A percentile compares a stretch with the other conserved stretches of the same genome.
Evolutionary conservation across 2,888 invertebrate genomes (phyloP).

Genomic region (Drosophila quinaria): DNA sequence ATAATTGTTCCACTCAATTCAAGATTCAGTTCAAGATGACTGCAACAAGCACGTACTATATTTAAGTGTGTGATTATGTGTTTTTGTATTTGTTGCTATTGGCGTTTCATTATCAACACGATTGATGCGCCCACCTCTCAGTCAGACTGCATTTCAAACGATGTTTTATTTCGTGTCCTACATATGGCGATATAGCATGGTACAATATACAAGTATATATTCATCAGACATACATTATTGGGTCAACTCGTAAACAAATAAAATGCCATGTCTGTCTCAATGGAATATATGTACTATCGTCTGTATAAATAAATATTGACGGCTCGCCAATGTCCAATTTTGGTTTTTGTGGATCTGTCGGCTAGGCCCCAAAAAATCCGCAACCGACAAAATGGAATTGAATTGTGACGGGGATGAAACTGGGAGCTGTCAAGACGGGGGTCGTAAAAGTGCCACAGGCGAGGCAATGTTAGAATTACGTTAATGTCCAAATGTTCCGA

Average conservation of each 20-base stretch:
- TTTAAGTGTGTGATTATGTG: constrained; percentile 19
- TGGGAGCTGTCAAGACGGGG: constrained; percentile 24
- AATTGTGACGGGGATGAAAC: constrained; percentile 2
- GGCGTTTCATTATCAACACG: constrained; percentile 37
- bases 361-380: constrained; percentile 6
- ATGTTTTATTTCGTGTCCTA: constrained; percentile 41
- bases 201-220: constrained; percentile 1
- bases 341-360: constrained; percentile 20
- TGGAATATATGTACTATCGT: constrained; percentile 26
- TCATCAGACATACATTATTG: constrained; percentile 40
- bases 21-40: constrained; percentile 69
- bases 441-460: constrained; percentile 58
- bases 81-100: constrained; percentile 3
- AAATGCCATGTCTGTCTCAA: constrained; percentile 48
- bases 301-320: constrained; percentile 47
- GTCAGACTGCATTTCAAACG: constrained; percentile 23
- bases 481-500: constrained; percentile 18
- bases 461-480: constrained; percentile 12
- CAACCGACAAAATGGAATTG: constrained; percentile 12
- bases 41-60: constrained; percentile 29
- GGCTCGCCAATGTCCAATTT: constrained; percentile 32
- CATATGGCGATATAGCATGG: constrained; percentile 27
- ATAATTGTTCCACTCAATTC: constrained; percentile 52
- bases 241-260: constrained; percentile 74
- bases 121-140: constrained; percentile 24